phyloP scores from a whole-genome alignment of 2,888 invertebrate species.

The Nomada lathburiana region DNA sequence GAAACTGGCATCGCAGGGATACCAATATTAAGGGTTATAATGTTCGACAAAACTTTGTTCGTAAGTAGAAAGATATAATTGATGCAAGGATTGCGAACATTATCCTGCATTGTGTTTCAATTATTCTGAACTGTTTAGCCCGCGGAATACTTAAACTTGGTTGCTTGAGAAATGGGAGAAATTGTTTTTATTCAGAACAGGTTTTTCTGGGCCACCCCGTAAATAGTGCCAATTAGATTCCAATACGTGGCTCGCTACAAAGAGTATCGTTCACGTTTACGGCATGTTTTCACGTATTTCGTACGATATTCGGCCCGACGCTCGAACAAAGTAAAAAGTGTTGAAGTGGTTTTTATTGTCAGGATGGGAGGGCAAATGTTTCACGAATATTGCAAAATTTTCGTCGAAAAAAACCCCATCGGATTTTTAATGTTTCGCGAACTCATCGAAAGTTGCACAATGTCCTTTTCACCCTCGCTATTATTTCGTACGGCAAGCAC shows the following conservation, averaged over 20 bases:
- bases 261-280: constrained; percentile 1
- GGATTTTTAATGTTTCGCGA: constrained; percentile 37
- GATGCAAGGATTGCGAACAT: too few species aligned
- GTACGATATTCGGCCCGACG: constrained; percentile 15
- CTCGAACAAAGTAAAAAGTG: constrained; percentile 26
- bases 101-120: too few species aligned
- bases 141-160: too few species aligned
- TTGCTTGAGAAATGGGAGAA: too few species aligned
- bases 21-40: too few species aligned
- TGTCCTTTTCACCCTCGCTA: background rate
- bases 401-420: constrained; percentile 19
- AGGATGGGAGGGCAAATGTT: constrained; percentile 33
- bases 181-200: too few species aligned
- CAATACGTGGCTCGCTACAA: background rate
- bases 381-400: constrained; percentile 46
- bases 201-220: too few species aligned
- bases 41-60: too few species aligned
- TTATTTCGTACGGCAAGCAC: background rate
- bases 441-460: constrained; percentile 25
- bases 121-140: too few species aligned
- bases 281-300: constrained; percentile 16
- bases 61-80: too few species aligned
- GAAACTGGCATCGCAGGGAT: too few species aligned
- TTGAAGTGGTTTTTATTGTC: constrained; percentile 17
- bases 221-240: too few species aligned